phyloP scores from a whole-genome alignment of 2,113 vertebrate genomes.

The Noctilio leporinus region DNA sequence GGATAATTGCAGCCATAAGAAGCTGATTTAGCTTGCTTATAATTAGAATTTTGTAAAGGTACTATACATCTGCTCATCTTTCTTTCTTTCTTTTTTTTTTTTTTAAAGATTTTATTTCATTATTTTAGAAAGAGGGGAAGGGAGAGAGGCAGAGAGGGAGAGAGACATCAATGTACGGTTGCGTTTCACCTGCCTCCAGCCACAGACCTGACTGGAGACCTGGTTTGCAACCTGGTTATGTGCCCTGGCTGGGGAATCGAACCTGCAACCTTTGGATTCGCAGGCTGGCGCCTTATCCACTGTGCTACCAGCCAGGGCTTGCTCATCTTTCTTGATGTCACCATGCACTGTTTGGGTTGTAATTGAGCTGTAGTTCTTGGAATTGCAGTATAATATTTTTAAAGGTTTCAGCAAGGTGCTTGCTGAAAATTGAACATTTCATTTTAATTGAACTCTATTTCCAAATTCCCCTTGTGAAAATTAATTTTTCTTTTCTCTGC shows the following conservation, averaged over 20 bases:
- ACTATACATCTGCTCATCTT: constrained; percentile 47
- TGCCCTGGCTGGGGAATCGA: no score
- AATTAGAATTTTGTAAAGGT: constrained; percentile 66
- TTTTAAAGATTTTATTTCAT: no score
- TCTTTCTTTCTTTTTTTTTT: no score
- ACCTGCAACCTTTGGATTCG: no score
- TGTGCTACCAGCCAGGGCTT: no score
- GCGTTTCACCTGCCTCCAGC: no score
- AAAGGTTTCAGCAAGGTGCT: neutral
- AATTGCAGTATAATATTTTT: neutral
- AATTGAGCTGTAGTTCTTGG: neutral
- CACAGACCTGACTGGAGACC: no score
- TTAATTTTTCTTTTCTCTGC: neutral
- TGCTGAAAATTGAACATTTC: constrained; percentile 13
- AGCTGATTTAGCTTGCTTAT: constrained; percentile 65
- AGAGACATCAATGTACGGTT: no score
- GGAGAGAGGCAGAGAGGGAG: no score
- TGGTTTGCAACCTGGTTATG: no score
- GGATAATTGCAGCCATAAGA: constrained; percentile 73
- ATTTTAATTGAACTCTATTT: neutral
- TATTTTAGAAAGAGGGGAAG: no score
- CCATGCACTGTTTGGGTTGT: neutral
- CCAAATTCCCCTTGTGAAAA: neutral
- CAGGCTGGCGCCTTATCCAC: no score
- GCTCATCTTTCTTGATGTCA: constrained; percentile 45